These are phyloP conservation scores for Leucoraja ocellata DNA, from an alignment of 2,797 vertebrate species.

Conservation along the genomic window DNA sequence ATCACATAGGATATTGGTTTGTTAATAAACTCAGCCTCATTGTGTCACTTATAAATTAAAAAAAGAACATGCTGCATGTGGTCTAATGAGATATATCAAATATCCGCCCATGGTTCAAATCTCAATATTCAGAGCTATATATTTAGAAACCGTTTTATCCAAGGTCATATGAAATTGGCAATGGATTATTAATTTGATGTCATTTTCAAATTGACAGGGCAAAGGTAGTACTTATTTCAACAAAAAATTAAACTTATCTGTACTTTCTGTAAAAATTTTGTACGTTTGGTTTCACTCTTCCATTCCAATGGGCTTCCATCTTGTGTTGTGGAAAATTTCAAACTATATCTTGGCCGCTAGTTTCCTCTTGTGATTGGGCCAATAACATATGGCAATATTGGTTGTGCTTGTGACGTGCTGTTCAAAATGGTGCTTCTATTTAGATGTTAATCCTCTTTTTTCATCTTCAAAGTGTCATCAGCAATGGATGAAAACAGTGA, in stretches of 20 bases:
- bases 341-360: not conserved
- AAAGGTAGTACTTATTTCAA: not conserved
- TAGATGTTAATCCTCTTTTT: not conserved
- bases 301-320: too few species aligned
- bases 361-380: not conserved
- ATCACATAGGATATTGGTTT: not conserved
- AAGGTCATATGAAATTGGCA: not conserved
- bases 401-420: not conserved
- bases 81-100: not conserved
- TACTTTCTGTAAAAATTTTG: not conserved
- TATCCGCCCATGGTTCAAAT: not conserved
- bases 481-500: not conserved
- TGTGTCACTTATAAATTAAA: constrained; percentile 14
- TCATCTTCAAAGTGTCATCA: not conserved
- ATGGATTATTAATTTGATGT: not conserved
- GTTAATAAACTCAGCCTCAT: constrained; percentile 22
- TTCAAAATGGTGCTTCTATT: not conserved
- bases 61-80: not conserved
- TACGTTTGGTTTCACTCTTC: not conserved
- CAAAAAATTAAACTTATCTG: not conserved
- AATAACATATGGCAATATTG: not conserved
- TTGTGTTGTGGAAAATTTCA: not conserved
- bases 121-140: not conserved
- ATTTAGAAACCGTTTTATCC: not conserved
- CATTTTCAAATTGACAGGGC: not conserved